Conservation (phyloP, 2,113 vertebrate genomes). For the Muntiacus muntjak region DNA sequence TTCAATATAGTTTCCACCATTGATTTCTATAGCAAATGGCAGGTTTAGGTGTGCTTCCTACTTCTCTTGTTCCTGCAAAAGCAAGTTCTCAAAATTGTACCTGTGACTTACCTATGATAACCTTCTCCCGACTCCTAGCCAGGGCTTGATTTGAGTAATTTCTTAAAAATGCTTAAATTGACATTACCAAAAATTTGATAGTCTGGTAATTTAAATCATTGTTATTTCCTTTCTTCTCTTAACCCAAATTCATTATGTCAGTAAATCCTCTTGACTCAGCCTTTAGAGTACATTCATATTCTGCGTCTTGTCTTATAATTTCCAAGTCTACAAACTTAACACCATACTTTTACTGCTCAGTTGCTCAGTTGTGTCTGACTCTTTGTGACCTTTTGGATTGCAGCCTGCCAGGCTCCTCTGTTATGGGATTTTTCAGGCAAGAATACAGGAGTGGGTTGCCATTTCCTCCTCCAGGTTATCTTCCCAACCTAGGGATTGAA, state of each 20-base stretch:
- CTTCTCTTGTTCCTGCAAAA: not conserved
- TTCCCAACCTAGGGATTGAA: not conserved
- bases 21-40: not conserved
- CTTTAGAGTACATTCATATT: not conserved
- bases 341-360: not conserved
- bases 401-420: not conserved
- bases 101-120: not conserved
- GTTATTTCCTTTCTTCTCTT: not conserved
- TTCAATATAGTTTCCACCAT: not conserved
- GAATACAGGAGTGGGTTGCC: not conserved
- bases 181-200: not conserved
- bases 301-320: not conserved
- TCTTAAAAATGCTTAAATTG: not conserved
- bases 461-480: not conserved
- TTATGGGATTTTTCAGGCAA: not conserved
- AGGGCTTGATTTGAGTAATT: not conserved
- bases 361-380: not conserved
- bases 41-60: not conserved
- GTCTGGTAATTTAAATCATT: not conserved
- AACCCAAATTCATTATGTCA: not conserved
- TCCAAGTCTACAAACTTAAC: not conserved
- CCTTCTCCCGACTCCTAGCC: fast-evolving
- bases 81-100: not conserved
- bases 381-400: not conserved
- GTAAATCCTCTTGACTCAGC: not conserved